Percentiles rank a stretch among this genome's conserved stretches.
Conservation (phyloP, 2,888 invertebrate species). For the Papilio gigon region DNA sequence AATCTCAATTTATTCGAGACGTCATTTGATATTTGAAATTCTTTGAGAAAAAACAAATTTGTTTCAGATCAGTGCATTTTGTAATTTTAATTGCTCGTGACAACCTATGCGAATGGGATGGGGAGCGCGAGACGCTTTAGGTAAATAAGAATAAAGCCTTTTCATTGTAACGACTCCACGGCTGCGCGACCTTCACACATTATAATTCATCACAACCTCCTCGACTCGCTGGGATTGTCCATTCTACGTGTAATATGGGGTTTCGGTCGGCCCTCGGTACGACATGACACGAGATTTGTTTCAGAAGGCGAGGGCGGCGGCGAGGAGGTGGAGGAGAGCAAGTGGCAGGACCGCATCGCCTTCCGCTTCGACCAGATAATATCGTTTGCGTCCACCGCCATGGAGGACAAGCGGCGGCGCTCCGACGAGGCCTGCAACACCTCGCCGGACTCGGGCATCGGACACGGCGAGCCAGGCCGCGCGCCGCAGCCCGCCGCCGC, state of each 20-base stretch:
- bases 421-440: conserved; percentile 93
- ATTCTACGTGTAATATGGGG: conserved; percentile 35
- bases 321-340: conserved; percentile 89
- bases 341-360: conserved; percentile 96
- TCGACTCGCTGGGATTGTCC: conserved; percentile 38
- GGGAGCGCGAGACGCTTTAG: conserved; percentile 39
- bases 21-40: conserved; percentile 24
- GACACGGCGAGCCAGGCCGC: conserved; percentile 83
- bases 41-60: conserved; percentile 41
- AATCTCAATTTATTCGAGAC: neutral
- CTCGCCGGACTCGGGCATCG: conserved; percentile 93
- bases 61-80: conserved; percentile 41
- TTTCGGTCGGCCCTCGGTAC: neutral
- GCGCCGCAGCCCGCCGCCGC: conserved; percentile 50
- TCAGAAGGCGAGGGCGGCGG: conserved; percentile 83
- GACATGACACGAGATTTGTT: conserved; percentile 48
- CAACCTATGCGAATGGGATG: conserved; percentile 38
- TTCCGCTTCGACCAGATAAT: conserved; percentile 96
- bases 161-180: conserved; percentile 37
- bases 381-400: conserved; percentile 95
- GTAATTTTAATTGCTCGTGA: conserved; percentile 40
- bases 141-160: conserved; percentile 40
- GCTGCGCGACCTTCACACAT: conserved; percentile 40
- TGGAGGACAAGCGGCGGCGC: conserved; percentile 92
- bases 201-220: conserved; percentile 30